Percentiles rank a stretch among this genome's conserved stretches.
These are phyloP conservation scores for Agriopis aurantiaria DNA, from an alignment of 2,888 invertebrate species.

Conservation along the genomic window DNA sequence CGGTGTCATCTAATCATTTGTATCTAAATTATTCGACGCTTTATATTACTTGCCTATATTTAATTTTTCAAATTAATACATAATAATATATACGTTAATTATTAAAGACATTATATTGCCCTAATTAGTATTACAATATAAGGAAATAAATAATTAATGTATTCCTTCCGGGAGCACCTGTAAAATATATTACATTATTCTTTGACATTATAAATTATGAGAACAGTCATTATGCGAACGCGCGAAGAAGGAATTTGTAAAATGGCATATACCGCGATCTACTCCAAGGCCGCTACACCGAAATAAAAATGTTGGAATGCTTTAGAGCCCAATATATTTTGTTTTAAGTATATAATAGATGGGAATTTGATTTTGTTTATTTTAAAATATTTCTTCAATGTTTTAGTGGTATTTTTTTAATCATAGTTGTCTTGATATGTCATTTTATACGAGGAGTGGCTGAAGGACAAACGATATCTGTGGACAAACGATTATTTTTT, in stretches of 20 bases:
- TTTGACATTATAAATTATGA: constrained; percentile 16
- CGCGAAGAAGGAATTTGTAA: constrained; percentile 13
- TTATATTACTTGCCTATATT: too few species aligned
- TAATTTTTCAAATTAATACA: too few species aligned
- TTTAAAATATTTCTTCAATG: neutral
- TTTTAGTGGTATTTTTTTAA: neutral
- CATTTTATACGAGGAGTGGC: too few species aligned
- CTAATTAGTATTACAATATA: constrained; percentile 12
- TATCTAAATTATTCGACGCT: too few species aligned
- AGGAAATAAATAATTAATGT: constrained; percentile 18
- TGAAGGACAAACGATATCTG: too few species aligned
- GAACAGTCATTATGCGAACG: constrained; percentile 17
- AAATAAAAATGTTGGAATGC: constrained; percentile 27
- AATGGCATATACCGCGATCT: constrained; percentile 25
- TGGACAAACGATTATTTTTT: too few species aligned
- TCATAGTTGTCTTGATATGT: too few species aligned
- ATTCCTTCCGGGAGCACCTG: constrained; percentile 17
- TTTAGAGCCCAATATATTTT: constrained; percentile 22
- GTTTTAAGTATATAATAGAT: constrained; percentile 9
- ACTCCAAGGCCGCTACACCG: constrained; percentile 29
- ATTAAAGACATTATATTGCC: neutral
- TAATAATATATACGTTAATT: too few species aligned
- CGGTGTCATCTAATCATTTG: too few species aligned
- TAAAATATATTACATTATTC: constrained; percentile 11
- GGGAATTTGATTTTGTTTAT: neutral